Conservation (phyloP, 2,797 vertebrate genomes). For the Chaenodraco wilsoni region DNA sequence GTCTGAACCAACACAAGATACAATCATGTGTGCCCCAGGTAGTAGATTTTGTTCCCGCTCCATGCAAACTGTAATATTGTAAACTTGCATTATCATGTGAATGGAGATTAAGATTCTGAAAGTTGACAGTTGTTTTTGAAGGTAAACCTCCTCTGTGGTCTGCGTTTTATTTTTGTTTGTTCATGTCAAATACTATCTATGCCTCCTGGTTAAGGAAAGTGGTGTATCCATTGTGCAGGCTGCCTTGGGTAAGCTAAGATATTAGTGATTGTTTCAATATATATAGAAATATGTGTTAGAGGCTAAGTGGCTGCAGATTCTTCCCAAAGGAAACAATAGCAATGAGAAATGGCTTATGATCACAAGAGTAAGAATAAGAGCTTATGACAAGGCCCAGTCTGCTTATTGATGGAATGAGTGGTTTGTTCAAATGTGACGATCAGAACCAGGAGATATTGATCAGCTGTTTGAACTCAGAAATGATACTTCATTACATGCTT, state of each 20-base stretch:
- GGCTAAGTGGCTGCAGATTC: neutral
- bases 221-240: neutral
- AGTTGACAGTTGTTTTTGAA: neutral
- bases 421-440: conserved; percentile 15
- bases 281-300: neutral
- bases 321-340: neutral
- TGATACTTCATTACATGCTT: too few species aligned
- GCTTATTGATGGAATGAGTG: neutral
- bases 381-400: neutral
- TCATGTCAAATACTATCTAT: too few species aligned
- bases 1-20: neutral
- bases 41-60: neutral
- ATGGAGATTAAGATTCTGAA: too few species aligned
- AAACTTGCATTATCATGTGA: neutral
- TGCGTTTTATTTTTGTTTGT: neutral
- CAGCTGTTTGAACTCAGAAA: conserved; percentile 16
- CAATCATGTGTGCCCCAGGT: neutral
- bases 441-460: conserved; percentile 12
- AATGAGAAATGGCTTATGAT: neutral
- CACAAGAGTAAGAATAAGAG: neutral
- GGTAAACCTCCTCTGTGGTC: neutral
- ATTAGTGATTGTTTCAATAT: neutral
- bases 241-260: neutral
- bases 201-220: neutral
- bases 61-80: neutral